phyloP scores from a whole-genome alignment of 1,140 invertebrate species.

The Caerostris darwini region DNA sequence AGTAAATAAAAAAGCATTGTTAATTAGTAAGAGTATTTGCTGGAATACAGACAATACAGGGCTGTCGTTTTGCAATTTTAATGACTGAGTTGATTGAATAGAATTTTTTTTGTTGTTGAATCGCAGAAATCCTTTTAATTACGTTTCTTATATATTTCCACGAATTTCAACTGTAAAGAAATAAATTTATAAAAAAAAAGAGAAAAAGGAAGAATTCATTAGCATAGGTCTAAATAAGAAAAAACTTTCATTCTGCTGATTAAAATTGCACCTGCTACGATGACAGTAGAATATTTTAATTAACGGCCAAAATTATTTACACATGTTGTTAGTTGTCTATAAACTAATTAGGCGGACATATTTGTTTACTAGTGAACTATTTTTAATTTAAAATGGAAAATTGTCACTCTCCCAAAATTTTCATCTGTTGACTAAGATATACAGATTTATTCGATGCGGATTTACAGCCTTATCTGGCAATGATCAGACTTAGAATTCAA shows the following conservation, averaged over 20 bases:
- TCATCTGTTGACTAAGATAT: too few relatives aligned
- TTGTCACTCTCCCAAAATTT: too few relatives aligned
- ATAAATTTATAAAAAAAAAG: background rate
- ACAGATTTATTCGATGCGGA: too few relatives aligned
- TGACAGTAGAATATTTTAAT: too few relatives aligned
- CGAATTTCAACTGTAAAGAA: background rate
- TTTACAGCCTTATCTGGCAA: too few relatives aligned
- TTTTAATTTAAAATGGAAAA: too few relatives aligned
- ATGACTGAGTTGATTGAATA: conserved; percentile 18
- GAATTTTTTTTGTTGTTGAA: background rate
- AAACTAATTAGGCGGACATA: too few relatives aligned
- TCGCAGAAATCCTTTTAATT: background rate
- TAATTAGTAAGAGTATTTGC: background rate
- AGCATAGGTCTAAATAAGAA: background rate
- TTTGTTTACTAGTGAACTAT: too few relatives aligned
- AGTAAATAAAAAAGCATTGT: background rate
- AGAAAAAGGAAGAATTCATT: background rate
- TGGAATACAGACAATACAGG: background rate
- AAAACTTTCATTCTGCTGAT: background rate
- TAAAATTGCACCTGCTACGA: too few relatives aligned
- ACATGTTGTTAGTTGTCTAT: too few relatives aligned
- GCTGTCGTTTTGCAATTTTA: conserved; percentile 21
- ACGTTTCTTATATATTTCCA: background rate
- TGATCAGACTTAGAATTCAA: too few relatives aligned
- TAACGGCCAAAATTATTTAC: too few relatives aligned